A percentile compares a stretch with the other conserved stretches of the same genome.
Conservation (phyloP, 2,888 invertebrate species). For the Prostheceraeus crozeri region DNA sequence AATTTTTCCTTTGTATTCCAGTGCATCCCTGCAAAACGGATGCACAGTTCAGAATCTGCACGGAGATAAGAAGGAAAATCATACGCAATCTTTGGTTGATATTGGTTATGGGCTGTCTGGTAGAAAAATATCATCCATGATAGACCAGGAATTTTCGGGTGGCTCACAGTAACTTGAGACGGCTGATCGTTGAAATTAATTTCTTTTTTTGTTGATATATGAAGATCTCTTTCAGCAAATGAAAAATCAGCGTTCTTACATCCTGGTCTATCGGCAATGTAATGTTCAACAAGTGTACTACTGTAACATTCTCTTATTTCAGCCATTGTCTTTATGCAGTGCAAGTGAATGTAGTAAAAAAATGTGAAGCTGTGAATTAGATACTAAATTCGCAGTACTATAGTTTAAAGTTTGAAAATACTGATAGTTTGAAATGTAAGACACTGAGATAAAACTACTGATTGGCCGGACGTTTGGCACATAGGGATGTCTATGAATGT, state of each 20-base stretch:
- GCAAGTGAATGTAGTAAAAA: too few relatives aligned
- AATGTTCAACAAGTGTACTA: too few relatives aligned
- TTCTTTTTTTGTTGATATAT: conserved; percentile 22
- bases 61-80: conserved; percentile 34
- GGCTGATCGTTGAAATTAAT: conserved; percentile 37
- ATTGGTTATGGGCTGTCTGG: conserved; percentile 32
- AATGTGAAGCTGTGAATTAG: too few relatives aligned
- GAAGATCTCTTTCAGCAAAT: conserved; percentile 29
- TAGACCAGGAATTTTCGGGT: conserved; percentile 36
- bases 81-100: conserved; percentile 35
- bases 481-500: too few relatives aligned
- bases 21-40: conserved; percentile 35
- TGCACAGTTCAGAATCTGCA: conserved; percentile 31
- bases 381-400: too few relatives aligned
- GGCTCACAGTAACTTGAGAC: conserved; percentile 34
- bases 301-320: too few relatives aligned
- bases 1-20: conserved; percentile 34
- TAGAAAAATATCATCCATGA: conserved; percentile 37
- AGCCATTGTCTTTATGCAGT: too few relatives aligned
- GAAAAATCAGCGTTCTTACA: conserved; percentile 31
- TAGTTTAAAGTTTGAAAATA: too few relatives aligned
- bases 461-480: too few relatives aligned
- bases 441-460: too few relatives aligned
- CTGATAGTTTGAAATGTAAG: too few relatives aligned
- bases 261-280: conserved; percentile 32